Base-by-base conservation (phyloP, 37 sponge, comb jelly and placozoan genomes). In the Spongilla lacustris region DNA sequence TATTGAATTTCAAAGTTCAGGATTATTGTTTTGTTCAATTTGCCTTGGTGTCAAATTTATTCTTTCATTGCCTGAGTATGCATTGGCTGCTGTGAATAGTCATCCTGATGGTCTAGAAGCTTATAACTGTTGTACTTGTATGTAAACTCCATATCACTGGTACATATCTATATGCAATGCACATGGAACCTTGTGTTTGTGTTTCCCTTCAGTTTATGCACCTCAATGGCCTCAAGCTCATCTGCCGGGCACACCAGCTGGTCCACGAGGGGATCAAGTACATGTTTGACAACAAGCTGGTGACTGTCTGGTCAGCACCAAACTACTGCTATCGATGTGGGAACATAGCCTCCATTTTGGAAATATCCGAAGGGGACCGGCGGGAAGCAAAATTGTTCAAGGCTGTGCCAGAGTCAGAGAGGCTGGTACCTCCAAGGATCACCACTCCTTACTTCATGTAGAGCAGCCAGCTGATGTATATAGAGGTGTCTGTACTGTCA, bases 281-380 rank as follows among this genome's bases (percentile, higher is more conserved):
- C 89, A 97, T 99, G 99, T 99, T 99, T 85, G 96, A 97, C 71
- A 85, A 81, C 50, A 91, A 86, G 49, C 91, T 99, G 76, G 98
- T 99, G 85, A 99, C 99, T 31, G 94, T 99, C 70, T 99, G 99
- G 99, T 95, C 96, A 31, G 99, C 99, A 17, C 99, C 99, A 76
- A 99, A 99, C 87, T 99, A 99, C 90, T 99, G 99, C 90, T 99
- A 99, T 78, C 86, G 99, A 0, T 99, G 99, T 86, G 98, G 98
- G 14, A 99, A 97, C 88, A 88, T 99, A 34, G 99, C 99, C 25
- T 91, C 99, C 69, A 95, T 99, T 67, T 81, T 99, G 31, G 82
- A 88, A 30, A 91, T 97, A 67, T 36, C 35, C 17, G 67, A 80
- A 30, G 76, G 81, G 1, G 87, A 86, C 8, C 74, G 80, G 29